phyloP scores from a whole-genome alignment of 2,113 vertebrate species.

The Cebidichthys violaceus region DNA sequence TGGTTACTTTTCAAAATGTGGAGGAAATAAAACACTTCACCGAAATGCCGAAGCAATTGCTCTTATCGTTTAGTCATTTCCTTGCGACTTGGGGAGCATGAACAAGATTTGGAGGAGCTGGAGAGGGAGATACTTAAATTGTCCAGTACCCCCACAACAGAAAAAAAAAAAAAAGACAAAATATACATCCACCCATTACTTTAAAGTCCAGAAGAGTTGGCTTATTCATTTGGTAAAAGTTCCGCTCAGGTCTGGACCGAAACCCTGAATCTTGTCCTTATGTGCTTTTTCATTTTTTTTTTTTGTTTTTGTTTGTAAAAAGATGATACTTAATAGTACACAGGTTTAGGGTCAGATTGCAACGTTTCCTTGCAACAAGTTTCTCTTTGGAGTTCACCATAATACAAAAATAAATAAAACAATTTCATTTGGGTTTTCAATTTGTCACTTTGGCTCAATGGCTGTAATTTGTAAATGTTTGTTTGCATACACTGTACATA shows the following conservation, averaged over 20 bases:
- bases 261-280: constrained; percentile 79
- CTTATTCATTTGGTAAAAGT: constrained; percentile 74
- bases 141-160: constrained; percentile 78
- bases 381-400: constrained; percentile 78
- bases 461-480: constrained; percentile 62
- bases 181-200: constrained; percentile 62
- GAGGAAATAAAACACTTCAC: constrained; percentile 70
- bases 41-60: constrained; percentile 62
- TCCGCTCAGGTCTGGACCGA: constrained; percentile 75
- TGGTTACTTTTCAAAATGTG: constrained; percentile 29
- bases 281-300: constrained; percentile 80
- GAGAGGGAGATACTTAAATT: constrained; percentile 70
- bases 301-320: too few species aligned
- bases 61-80: constrained; percentile 64
- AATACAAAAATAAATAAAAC: constrained; percentile 82
- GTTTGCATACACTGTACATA: constrained; percentile 77
- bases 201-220: constrained; percentile 79
- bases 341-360: constrained; percentile 81
- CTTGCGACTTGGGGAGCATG: constrained; percentile 45
- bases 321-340: constrained; percentile 66
- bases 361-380: constrained; percentile 72
- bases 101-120: constrained; percentile 57
- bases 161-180: constrained; percentile 16
- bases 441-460: constrained; percentile 83
- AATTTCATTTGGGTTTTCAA: constrained; percentile 80